Evolutionary conservation across 2,888 invertebrate genomes (phyloP).

Genomic region (Archaeoteleia sp.): DNA sequence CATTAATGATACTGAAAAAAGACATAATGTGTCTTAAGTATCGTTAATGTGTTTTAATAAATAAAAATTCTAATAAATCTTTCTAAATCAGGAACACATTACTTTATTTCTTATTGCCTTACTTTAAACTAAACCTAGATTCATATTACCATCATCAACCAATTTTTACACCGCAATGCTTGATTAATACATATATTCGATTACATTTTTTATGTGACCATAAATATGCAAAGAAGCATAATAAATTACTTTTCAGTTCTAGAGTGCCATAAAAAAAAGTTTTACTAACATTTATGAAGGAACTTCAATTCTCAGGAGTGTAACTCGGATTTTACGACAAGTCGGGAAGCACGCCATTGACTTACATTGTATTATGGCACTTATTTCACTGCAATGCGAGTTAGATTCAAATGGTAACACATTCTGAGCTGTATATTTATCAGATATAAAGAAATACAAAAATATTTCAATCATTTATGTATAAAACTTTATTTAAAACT

Average conservation of each 20-base stretch:
- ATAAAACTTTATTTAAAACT: no score
- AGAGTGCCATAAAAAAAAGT: constrained; percentile 34
- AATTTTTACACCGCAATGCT: neutral
- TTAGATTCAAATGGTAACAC: constrained; percentile 29
- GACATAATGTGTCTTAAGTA: no score
- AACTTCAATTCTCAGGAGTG: constrained; percentile 38
- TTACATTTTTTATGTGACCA: constrained; percentile 11
- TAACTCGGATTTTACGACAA: constrained; percentile 46
- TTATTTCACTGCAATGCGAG: constrained; percentile 26
- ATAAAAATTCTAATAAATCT: no score
- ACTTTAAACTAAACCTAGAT: no score
- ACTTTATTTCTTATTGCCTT: no score
- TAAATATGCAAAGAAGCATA: constrained; percentile 16
- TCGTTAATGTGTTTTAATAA: no score
- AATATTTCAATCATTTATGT: no score
- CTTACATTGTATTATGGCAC: constrained; percentile 23
- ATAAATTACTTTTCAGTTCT: constrained; percentile 23
- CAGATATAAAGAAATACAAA: no score
- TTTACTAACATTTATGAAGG: constrained; percentile 17
- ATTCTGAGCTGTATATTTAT: constrained; percentile 23
- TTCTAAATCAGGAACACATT: no score
- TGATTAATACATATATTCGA: neutral
- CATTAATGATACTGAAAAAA: no score
- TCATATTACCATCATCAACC: neutral
- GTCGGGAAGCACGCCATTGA: constrained; percentile 22